phyloP scores from a whole-genome alignment of 2,113 vertebrate species.

The cat (Felis catus) region DNA sequence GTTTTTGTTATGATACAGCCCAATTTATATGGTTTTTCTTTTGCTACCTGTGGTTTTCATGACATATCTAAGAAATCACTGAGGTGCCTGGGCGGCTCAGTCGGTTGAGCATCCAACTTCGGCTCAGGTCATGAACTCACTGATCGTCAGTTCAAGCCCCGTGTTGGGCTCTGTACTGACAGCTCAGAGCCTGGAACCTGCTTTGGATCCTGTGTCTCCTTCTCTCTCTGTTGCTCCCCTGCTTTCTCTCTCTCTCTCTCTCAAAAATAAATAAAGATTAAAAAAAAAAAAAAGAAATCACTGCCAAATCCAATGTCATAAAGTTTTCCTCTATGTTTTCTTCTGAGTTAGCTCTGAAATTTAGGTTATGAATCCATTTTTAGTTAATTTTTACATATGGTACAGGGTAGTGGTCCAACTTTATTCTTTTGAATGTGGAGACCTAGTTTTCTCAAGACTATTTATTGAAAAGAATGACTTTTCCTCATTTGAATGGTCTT shows the following conservation, averaged over 20 bases:
- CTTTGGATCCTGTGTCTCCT: no score
- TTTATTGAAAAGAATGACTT: background rate
- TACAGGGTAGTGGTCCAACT: background rate
- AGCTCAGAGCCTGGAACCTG: no score
- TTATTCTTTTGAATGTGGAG: background rate
- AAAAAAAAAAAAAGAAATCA: background rate
- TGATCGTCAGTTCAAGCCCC: no score
- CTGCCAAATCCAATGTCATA: background rate
- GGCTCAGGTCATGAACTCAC: no score
- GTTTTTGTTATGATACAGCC: background rate
- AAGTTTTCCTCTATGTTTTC: background rate
- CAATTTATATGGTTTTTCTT: background rate
- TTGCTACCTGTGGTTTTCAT: background rate
- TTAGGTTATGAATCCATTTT: background rate
- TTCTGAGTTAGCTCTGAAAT: background rate
- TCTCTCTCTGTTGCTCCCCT: no score
- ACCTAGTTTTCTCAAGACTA: background rate
- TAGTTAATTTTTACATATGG: background rate
- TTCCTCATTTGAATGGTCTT: background rate
- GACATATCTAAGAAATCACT: background rate
- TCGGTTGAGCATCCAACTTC: no score
- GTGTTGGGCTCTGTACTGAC: no score
- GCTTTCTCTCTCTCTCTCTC: no score
- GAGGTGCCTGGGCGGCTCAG: no score
- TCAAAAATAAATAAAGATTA: no score